Conservation (phyloP, 2,888 invertebrate species). For the Plutella xylostella region DNA sequence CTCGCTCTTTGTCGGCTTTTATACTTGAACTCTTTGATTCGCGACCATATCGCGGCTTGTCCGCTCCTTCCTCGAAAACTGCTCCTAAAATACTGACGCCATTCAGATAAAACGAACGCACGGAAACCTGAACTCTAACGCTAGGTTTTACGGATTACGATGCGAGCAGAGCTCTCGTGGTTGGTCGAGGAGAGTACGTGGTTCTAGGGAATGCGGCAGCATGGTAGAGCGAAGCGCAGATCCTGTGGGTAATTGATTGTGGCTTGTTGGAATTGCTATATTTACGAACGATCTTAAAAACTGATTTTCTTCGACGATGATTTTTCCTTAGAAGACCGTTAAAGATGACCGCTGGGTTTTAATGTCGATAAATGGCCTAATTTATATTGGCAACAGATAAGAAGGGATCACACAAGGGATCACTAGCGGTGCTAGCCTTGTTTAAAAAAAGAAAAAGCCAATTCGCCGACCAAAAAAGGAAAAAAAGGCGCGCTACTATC, state of each 20-base stretch:
- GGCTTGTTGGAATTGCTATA: constrained; percentile 13
- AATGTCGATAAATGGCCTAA: too few relatives aligned
- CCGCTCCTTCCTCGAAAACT: constrained; percentile 54
- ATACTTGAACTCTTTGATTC: constrained; percentile 35
- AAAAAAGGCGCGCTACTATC: constrained; percentile 52
- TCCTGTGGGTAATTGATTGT: constrained; percentile 39
- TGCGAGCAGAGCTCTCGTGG: constrained; percentile 2
- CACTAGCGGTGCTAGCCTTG: too few relatives aligned
- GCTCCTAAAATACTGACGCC: constrained; percentile 65
- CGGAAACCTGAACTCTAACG: constrained; percentile 11
- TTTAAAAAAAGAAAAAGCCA: not conserved
- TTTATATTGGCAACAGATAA: too few relatives aligned
- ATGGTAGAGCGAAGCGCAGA: constrained; percentile 57
- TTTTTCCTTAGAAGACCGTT: too few relatives aligned
- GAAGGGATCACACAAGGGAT: too few relatives aligned
- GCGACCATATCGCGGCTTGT: constrained; percentile 33
- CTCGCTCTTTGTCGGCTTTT: constrained; percentile 60
- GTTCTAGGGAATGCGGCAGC: constrained; percentile 50
- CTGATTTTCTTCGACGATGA: not conserved
- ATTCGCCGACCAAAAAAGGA: constrained; percentile 28
- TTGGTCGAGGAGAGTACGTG: constrained; percentile 17
- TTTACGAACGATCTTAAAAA: constrained; percentile 5
- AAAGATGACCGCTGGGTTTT: too few relatives aligned
- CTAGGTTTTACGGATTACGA: not conserved
- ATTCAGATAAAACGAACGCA: too few relatives aligned